Base-by-base conservation (phyloP, 2,113 vertebrate species). In the Grantiella picta region DNA sequence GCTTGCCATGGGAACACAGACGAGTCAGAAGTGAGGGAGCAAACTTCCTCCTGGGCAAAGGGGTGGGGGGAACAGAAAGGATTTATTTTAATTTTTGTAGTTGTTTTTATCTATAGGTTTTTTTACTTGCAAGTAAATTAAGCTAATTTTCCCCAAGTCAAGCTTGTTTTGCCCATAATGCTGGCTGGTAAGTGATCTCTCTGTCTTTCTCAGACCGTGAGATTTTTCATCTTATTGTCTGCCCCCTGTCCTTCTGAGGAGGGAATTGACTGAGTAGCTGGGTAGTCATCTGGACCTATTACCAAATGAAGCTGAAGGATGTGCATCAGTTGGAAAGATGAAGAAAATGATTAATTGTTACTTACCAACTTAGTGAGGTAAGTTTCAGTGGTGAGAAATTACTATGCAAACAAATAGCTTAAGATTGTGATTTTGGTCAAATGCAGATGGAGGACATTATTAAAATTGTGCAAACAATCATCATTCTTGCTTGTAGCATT, bases 61-160 rank as follows among this genome's bases (percentile, higher is more conserved):
- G 3, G 4, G 0, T 1, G 0, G 10, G 2, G 11, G 6, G 6
- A 69, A 42, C 1, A 64, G 27, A 64, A 59, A 36, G 9, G 7
- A 61, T 13, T 40, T 47, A 4, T 54, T 66, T 86, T n/a, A n/a
- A 29, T 60, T 61, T 70, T 66, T 61, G 8, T n/a, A 13, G 82
- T 76, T 49, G 19, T 44, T 79, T 89, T 10, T 79, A 12, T 16
- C 12, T 22, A 15, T 28, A 12, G 31, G 5, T 86, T 31, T 61
- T 61, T 72, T 93, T 40, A 59, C 36, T 28, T 54, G 33, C 13
- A 40, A 44, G 11, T 66, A 79, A 60, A 73, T 65, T 33, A 15
- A 70, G 9, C 3, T 82, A 7, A 23, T 49, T 89, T 88, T 71
- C 14, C 17, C 13, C 24, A 44, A 17, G 5, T 24, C 40, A 42